Base-by-base conservation (phyloP, 2,113 vertebrate genomes). In the Bujurquina vittata region DNA sequence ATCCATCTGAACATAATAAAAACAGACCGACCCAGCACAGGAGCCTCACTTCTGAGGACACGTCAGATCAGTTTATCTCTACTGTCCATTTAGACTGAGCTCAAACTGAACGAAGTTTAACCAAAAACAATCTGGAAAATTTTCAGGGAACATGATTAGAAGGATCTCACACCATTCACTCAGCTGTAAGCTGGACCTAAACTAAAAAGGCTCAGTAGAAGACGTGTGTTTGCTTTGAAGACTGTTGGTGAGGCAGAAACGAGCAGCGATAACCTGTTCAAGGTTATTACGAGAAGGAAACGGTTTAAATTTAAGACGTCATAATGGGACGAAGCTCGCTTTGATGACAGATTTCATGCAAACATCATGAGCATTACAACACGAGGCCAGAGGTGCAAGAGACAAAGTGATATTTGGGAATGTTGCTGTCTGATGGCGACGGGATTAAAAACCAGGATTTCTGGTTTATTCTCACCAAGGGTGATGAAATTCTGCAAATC, bases 171-270 rank as follows among this genome's bases (percentile, higher is more conserved):
- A 1, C 22, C 62, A 46, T 29, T 49, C 15, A 49, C 40, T 29
- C 63, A 67, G 26, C 4, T 5, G 63, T 0, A 0, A 65, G 61
- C 7, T 15, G 15, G 0, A 46, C 3, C 8, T 8, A 69, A 1
- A 26, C 3, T 17, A 7, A 6, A 17, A 26, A 26, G 37, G 62
- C 4, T 5, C 10, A 65, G 43, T n/a, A 65, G 37, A 40, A 46
- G 43, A 46, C 14, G 12, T 43, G 46, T 46, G 43, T 46, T 15
- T 46, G 12, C 14, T 15, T 46, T 46, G 43, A 46, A 46, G 43
- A 46, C 43, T 46, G 11, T 15, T 46, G 14, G 37, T 43, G 43
- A 46, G 5, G 46, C 46, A 52, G 46, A 52, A 52, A 65, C 23
- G 0, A 11, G 63, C 15, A 46, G 62, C 17, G 7, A 2, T 29